Evolutionary conservation across 2,113 vertebrate species (phyloP).

Genomic region (Leucosticte australis): DNA sequence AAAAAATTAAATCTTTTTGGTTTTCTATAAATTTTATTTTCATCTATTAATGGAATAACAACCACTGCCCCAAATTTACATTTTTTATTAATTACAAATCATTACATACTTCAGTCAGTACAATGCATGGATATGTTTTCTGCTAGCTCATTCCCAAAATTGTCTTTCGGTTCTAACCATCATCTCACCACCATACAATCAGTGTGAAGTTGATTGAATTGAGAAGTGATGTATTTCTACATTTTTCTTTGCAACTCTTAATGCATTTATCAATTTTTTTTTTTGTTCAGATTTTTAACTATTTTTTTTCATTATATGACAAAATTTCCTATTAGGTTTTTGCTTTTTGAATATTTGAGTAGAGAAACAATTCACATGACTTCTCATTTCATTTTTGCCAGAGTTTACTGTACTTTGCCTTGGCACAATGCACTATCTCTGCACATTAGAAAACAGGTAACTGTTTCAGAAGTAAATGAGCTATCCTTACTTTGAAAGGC

Average conservation of each 20-base stretch:
- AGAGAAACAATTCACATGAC: not conserved
- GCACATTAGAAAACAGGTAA: not conserved
- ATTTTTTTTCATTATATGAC: not conserved
- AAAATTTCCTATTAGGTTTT: not conserved
- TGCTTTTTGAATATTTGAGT: not conserved
- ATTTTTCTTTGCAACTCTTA: not conserved
- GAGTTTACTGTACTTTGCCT: not conserved
- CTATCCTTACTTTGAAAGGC: not conserved
- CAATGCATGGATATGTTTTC: not conserved
- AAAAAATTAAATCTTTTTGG: rapidly evolving
- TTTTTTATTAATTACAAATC: not conserved
- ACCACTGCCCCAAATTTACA: rapidly evolving
- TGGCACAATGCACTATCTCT: not conserved
- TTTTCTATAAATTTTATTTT: not conserved
- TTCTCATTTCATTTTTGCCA: not conserved
- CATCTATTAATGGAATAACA: not conserved
- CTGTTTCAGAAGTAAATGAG: not conserved
- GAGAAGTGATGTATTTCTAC: not conserved
- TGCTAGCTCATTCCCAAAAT: not conserved
- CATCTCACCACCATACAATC: not conserved
- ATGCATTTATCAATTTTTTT: not conserved
- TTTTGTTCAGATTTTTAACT: not conserved
- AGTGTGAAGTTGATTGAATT: not conserved
- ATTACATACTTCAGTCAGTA: not conserved
- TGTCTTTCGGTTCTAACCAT: not conserved